Percentiles rank a stretch among this genome's conserved stretches.
phyloP scores from a whole-genome alignment of 2,888 invertebrate species.

The Tetranychus truncatus region DNA sequence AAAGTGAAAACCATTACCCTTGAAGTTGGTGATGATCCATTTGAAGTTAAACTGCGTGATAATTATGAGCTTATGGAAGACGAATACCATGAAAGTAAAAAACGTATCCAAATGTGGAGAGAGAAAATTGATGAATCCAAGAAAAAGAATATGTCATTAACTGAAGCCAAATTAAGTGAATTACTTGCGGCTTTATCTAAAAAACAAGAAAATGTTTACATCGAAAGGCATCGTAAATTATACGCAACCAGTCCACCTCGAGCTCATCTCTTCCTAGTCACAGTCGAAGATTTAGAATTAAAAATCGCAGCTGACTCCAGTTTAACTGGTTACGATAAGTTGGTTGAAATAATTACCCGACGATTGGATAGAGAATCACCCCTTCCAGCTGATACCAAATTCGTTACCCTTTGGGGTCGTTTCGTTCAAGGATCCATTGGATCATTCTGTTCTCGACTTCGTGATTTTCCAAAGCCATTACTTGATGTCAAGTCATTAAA shows the following conservation, averaged over 20 bases:
- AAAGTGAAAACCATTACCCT: slow-evolving; percentile 57
- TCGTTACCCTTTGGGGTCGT: slow-evolving; percentile 81
- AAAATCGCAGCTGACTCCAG: slow-evolving; percentile 56
- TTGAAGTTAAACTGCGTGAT: slow-evolving; percentile 84
- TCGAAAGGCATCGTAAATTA: slow-evolving; percentile 63
- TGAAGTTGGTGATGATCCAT: slow-evolving; percentile 92
- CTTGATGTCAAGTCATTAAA: slow-evolving; percentile 61
- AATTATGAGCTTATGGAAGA: slow-evolving; percentile 88
- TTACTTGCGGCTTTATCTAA: slow-evolving; percentile 65
- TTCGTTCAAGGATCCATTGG: slow-evolving; percentile 59
- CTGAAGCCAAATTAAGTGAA: slow-evolving; percentile 50
- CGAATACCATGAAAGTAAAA: slow-evolving; percentile 80
- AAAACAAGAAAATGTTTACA: slow-evolving; percentile 86
- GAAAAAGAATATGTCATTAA: slow-evolving; percentile 60
- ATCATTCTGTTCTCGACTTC: slow-evolving; percentile 66
- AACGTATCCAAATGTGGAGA: slow-evolving; percentile 68
- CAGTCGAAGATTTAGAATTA: slow-evolving; percentile 51
- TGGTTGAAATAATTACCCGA: slow-evolving; percentile 13
- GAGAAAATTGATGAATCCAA: slow-evolving; percentile 62
- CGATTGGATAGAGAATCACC: slow-evolving; percentile 17
- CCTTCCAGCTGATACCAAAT: slow-evolving; percentile 53
- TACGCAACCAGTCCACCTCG: slow-evolving; percentile 43
- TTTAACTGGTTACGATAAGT: slow-evolving; percentile 18
- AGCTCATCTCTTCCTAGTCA: slow-evolving; percentile 67
- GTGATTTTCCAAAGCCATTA: slow-evolving; percentile 89